These are phyloP conservation scores for Griposia aprilina DNA, from an alignment of 2,888 invertebrate species.

Conservation along the genomic window DNA sequence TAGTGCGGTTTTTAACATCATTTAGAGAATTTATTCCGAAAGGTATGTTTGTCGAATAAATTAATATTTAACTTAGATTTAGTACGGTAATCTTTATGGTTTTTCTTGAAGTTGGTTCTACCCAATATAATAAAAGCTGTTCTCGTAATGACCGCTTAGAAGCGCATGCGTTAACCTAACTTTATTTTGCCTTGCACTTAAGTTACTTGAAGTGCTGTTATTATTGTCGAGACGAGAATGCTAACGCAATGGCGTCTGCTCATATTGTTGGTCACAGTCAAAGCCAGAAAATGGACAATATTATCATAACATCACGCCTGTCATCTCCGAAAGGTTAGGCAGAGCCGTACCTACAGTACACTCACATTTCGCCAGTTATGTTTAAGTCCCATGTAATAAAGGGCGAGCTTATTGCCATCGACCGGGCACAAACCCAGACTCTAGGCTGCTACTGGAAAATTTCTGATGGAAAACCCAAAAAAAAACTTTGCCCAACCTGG, in stretches of 20 bases:
- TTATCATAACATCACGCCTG: background rate
- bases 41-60: no score
- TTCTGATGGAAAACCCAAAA: background rate
- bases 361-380: background rate
- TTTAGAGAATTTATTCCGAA: no score
- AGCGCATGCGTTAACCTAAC: conserved; percentile 27
- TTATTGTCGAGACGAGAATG: background rate
- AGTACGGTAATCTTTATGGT: no score
- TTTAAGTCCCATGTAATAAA: background rate
- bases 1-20: no score
- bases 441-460: background rate
- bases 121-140: background rate
- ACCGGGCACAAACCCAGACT: background rate
- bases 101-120: background rate
- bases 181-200: conserved; percentile 13
- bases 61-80: no score
- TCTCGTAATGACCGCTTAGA: conserved; percentile 6
- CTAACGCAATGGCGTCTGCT: background rate
- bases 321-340: background rate
- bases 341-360: background rate
- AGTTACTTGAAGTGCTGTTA: background rate
- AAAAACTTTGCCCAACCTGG: background rate
- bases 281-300: background rate
- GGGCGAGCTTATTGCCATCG: background rate
- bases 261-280: background rate